These are phyloP conservation scores for Ianthella basta DNA, from an alignment of 37 sponge, comb jelly and placozoan genomes.

Conservation along the genomic window DNA sequence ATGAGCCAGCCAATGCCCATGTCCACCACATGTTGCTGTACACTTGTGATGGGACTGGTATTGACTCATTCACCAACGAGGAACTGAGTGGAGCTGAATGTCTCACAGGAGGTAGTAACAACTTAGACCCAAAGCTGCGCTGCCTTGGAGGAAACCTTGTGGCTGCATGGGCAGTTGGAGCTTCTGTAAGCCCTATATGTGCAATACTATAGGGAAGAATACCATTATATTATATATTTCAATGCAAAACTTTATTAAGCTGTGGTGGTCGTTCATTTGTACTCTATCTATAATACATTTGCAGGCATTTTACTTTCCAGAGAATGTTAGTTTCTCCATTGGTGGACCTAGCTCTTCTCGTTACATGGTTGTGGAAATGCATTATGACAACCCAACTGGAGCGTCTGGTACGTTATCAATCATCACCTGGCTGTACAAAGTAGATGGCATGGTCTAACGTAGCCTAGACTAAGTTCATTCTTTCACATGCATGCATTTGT, in stretches of 20 bases:
- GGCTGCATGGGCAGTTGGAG: constrained; percentile 59
- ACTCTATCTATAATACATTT: neutral
- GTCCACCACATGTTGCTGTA: constrained; percentile 71
- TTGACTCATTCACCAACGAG: constrained; percentile 2
- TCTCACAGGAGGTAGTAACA: neutral
- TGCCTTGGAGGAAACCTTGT: constrained; percentile 12
- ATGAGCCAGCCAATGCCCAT: constrained; percentile 28
- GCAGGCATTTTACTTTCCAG: constrained; percentile 60
- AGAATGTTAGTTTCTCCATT: constrained; percentile 59
- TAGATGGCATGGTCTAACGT: no score
- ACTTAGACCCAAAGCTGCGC: no score
- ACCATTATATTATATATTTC: no score
- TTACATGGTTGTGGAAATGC: constrained; percentile 54
- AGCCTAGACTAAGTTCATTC: no score
- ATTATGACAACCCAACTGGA: constrained; percentile 64
- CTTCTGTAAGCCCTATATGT: neutral
- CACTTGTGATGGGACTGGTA: constrained; percentile 24
- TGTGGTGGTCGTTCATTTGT: no score
- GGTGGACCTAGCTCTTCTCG: constrained; percentile 47
- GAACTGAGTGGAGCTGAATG: neutral
- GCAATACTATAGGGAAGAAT: no score
- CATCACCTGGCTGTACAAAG: no score
- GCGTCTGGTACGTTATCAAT: constrained; percentile 30
- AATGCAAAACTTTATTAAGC: no score
- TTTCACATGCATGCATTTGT: no score